Conservation (phyloP, 2,797 vertebrate species). For the Chromis chromis region DNA sequence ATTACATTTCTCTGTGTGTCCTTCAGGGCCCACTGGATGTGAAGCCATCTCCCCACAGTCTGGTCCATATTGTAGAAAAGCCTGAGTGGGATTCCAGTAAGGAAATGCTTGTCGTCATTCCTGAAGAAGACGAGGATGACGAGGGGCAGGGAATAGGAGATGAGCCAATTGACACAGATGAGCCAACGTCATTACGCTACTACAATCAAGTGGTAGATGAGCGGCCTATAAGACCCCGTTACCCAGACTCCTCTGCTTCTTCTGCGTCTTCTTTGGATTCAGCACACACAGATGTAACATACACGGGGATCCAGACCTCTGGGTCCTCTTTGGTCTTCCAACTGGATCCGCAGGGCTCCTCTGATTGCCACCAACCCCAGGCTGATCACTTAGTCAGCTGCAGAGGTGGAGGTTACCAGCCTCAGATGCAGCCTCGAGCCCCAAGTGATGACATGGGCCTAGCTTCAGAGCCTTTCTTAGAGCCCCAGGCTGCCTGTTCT, state of each 20-base stretch:
- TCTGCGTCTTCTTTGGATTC: conserved; percentile 86
- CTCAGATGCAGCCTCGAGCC: conserved; percentile 74
- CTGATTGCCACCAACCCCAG: conserved; percentile 75
- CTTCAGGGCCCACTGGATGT: conserved; percentile 88
- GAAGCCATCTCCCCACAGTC: conserved; percentile 91
- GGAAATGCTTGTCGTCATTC: conserved; percentile 79
- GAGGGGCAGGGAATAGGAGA: conserved; percentile 63
- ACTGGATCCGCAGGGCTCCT: conserved; percentile 84
- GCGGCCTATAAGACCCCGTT: conserved; percentile 77
- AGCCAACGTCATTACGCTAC: conserved; percentile 80
- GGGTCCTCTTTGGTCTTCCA: conserved; percentile 75
- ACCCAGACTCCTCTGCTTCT: conserved; percentile 80
- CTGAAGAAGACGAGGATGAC: conserved; percentile 80
- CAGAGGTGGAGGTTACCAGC: conserved; percentile 69
- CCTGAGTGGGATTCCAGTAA: conserved; percentile 79
- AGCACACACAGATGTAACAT: conserved; percentile 88
- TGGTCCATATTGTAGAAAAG: conserved; percentile 91
- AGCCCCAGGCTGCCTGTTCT: conserved; percentile 50
- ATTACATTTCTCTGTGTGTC: conserved; percentile 1
- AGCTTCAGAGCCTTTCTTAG: conserved; percentile 42
- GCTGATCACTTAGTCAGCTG: conserved; percentile 7
- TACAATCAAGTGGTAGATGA: conserved; percentile 87
- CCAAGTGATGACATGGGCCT: conserved; percentile 76
- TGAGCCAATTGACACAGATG: conserved; percentile 78
- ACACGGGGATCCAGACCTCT: conserved; percentile 94